phyloP scores from a whole-genome alignment of 2,797 vertebrate genomes.

The Rousettus madagascariensis region DNA sequence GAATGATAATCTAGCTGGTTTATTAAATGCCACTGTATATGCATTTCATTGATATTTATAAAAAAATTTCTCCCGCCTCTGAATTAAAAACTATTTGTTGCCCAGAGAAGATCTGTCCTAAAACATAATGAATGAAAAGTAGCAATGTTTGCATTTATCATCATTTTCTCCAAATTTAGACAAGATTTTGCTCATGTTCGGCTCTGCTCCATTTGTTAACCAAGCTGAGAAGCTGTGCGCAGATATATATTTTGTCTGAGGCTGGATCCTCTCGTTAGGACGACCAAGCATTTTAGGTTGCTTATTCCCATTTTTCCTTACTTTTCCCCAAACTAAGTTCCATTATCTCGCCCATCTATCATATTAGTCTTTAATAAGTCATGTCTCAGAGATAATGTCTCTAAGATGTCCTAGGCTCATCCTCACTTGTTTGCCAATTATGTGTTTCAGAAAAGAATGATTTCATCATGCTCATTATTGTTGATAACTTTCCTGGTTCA shows the following conservation, averaged over 20 bases:
- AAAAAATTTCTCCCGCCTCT: neutral
- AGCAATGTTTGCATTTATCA: neutral
- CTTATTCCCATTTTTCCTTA: neutral
- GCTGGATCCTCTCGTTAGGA: neutral
- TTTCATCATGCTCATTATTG: neutral
- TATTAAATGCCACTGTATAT: neutral
- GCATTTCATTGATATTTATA: constrained; percentile 31
- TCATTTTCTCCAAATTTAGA: neutral
- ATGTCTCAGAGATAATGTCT: neutral
- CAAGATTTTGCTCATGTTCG: neutral
- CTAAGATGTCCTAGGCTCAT: neutral
- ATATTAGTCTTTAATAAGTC: neutral
- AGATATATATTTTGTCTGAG: neutral
- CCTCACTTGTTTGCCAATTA: neutral
- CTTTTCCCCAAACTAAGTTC: neutral
- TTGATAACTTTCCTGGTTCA: neutral
- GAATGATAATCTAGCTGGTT: neutral
- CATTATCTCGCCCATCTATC: neutral
- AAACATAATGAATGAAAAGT: neutral
- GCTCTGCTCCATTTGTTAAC: neutral
- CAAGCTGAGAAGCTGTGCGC: neutral
- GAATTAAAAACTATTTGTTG: neutral
- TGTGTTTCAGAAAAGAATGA: neutral
- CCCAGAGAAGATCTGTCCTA: neutral
- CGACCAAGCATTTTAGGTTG: neutral